phyloP scores from a whole-genome alignment of 2,113 vertebrate genomes.

The Ceyx cyanopectus region DNA sequence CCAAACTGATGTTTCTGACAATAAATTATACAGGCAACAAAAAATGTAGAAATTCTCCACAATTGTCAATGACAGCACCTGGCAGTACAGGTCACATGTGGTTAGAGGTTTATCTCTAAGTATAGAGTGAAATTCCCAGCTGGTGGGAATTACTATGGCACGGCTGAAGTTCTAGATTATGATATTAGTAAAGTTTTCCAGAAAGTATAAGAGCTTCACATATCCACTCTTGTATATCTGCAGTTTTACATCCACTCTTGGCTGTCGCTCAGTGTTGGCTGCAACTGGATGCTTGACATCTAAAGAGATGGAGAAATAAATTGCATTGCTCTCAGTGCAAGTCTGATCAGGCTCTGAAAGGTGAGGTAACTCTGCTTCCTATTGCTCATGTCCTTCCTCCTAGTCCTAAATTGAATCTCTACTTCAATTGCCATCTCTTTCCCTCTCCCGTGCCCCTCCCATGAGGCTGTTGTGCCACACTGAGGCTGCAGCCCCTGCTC shows the following conservation, averaged over 20 bases:
- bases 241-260: not conserved
- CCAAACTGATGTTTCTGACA: not conserved
- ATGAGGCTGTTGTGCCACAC: not conserved
- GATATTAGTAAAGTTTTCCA: not conserved
- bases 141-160: not conserved
- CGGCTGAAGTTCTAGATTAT: not conserved
- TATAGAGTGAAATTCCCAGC: not conserved
- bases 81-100: not conserved
- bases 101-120: not conserved
- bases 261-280: not conserved
- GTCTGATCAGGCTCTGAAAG: constrained; percentile 41
- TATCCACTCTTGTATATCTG: not conserved
- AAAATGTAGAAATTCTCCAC: not conserved
- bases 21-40: not conserved
- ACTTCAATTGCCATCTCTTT: not conserved
- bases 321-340: not conserved
- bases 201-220: fast-evolving
- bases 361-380: constrained; percentile 52
- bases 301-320: constrained; percentile 1
- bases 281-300: not conserved
- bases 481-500: not conserved
- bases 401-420: not conserved
- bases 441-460: fast-evolving
- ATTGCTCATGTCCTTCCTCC: not conserved
- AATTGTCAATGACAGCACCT: not conserved